Conservation (phyloP, 2,113 vertebrate genomes). For the Melospiza georgiana region DNA sequence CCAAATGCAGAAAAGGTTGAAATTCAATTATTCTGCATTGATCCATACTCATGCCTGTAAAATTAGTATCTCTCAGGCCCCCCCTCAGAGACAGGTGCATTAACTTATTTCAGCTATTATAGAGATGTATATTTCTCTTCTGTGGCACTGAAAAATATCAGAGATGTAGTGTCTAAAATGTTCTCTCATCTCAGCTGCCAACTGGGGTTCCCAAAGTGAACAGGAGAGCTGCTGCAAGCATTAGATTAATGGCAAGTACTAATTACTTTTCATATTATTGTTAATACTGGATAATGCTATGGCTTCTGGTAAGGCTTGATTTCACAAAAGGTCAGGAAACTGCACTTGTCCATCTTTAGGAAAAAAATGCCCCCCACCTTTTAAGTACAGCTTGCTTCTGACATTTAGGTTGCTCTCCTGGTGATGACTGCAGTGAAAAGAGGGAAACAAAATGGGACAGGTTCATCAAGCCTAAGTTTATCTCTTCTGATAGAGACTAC, state of each 20-base stretch:
- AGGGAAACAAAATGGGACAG: neutral
- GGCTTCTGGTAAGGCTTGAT: neutral
- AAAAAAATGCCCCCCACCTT: neutral
- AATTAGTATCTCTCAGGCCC: neutral
- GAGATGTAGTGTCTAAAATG: neutral
- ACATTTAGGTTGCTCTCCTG: neutral
- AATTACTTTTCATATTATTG: neutral
- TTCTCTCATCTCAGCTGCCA: neutral
- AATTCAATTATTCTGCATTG: neutral
- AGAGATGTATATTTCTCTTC: neutral
- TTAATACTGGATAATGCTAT: neutral
- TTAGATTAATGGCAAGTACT: neutral
- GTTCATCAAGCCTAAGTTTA: neutral
- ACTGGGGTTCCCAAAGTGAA: neutral
- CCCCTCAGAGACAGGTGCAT: neutral
- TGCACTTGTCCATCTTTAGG: neutral
- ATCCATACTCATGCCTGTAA: neutral
- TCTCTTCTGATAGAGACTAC: neutral
- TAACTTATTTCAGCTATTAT: neutral
- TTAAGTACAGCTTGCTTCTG: neutral
- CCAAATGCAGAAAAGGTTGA: conserved; percentile 22
- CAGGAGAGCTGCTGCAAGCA: neutral
- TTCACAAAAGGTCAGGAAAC: neutral
- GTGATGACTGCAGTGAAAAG: neutral
- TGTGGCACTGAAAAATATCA: neutral